Base-by-base conservation (phyloP, 2,113 vertebrate genomes). In the Stigmatopora nigra region DNA sequence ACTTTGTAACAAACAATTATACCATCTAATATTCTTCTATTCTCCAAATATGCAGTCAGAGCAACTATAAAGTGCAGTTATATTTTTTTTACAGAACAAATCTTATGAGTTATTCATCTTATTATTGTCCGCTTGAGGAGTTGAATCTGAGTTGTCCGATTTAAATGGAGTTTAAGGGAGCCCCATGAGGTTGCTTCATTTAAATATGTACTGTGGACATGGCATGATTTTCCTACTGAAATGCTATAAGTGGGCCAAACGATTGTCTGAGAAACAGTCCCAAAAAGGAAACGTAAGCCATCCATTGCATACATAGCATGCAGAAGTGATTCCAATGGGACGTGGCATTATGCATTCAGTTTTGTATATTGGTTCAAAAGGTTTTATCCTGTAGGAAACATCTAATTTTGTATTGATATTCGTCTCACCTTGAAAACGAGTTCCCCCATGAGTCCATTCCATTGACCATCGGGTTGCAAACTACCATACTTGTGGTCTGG, bases 371-470 rank as follows among this genome's bases (percentile, higher is more conserved):
- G 16, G 11, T 58, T 25, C 44, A 52, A 19, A 15, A 35, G 48
- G 1, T 55, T 53, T 68, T 44, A 61, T 41, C 36, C 60, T 49
- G 70, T 31, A 35, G 25, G 1, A 16, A 49, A 35, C 16, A 47
- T 11, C 31, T 31, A 10, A 5, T 19, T 63, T 31, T 45, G 31
- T 31, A 15, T 20, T 60, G 0, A 11, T 51, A 10, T 62, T 36
- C 6, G 59, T 25, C 91, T 93, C 84, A 98, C 97, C 95, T 99
- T 99, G 71, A 94, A 95, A 38, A 98, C 92, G 59, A 99, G 73
- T 75, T 99, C 97, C 61, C 95, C 97, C 74, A 99, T 97, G 65
- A 99, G 86, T 55, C 97, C 96, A 0, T 98, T 99, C 97, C 97
- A 99, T 0, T 92, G 92, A 1, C 96, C 96, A 20, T 99, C 95